These are phyloP conservation scores for Pleuronectes platessa DNA, from an alignment of 2,113 vertebrate genomes.

Conservation along the genomic window DNA sequence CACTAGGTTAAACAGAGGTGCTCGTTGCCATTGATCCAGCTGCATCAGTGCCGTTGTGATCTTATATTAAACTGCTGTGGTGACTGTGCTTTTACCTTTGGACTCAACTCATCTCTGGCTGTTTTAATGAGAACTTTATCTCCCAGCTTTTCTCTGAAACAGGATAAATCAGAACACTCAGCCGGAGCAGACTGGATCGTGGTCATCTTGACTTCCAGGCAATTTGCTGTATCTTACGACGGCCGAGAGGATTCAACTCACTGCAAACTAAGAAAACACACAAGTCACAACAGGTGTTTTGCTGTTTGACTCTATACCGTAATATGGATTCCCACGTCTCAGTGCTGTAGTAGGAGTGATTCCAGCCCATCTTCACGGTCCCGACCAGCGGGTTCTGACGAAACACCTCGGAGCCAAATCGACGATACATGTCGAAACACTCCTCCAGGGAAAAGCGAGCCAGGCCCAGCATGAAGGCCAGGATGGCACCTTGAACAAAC, in stretches of 20 bases:
- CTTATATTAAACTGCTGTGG: background rate
- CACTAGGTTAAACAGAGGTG: too few relatives aligned
- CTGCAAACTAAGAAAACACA: too few relatives aligned
- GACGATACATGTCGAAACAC: conserved; percentile 80
- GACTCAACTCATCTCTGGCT: conserved; percentile 71
- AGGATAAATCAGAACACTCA: conserved; percentile 16
- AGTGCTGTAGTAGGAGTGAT: conserved; percentile 82
- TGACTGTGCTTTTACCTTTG: conserved; percentile 70
- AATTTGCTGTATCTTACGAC: too few relatives aligned
- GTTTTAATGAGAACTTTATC: conserved; percentile 76
- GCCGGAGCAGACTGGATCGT: background rate
- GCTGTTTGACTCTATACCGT: conserved; percentile 48
- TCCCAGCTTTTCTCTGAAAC: conserved; percentile 77
- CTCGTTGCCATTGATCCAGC: too few relatives aligned
- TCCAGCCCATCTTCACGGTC: conserved; percentile 83
- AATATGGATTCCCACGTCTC: conserved; percentile 81
- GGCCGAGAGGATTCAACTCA: too few relatives aligned
- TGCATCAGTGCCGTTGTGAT: background rate
- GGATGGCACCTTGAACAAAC: conserved; percentile 71
- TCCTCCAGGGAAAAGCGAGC: conserved; percentile 77
- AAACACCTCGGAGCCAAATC: conserved; percentile 82
- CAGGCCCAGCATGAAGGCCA: conserved; percentile 82
- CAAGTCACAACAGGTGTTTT: too few relatives aligned
- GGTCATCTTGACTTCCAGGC: background rate
- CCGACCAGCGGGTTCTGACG: conserved; percentile 80